Percentiles rank a stretch among this genome's conserved stretches.
phyloP scores from a whole-genome alignment of 1,140 invertebrate species.

The Aphelenchoides avenae region DNA sequence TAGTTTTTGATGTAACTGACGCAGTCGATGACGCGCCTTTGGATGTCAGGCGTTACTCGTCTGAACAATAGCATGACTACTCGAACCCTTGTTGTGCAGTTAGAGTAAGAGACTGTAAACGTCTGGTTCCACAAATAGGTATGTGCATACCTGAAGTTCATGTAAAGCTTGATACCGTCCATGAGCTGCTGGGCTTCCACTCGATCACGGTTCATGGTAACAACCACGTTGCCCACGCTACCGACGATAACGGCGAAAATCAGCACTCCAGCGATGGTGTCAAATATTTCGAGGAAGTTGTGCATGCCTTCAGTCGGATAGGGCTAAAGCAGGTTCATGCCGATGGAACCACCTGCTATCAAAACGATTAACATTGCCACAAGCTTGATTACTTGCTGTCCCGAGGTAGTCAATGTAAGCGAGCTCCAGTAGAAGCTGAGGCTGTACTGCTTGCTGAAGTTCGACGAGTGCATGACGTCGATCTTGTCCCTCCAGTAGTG shows the following conservation, averaged over 20 bases:
- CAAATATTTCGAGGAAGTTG: constrained; percentile 68
- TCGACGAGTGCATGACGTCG: constrained; percentile 31
- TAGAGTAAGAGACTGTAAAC: constrained; percentile 12
- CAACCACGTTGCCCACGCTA: constrained; percentile 89
- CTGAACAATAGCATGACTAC: too few species aligned
- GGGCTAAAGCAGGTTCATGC: constrained; percentile 32
- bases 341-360: too few species aligned
- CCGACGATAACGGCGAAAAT: constrained; percentile 80
- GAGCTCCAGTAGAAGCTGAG: constrained; percentile 94
- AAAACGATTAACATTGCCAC: background rate
- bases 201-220: constrained; percentile 86
- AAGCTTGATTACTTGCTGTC: constrained; percentile 59
- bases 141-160: constrained; percentile 68
- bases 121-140: background rate
- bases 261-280: constrained; percentile 79
- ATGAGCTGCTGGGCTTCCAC: constrained; percentile 88
- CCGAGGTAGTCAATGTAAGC: constrained; percentile 85
- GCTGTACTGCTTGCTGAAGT: constrained; percentile 59
- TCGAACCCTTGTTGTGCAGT: too few species aligned
- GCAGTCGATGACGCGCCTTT: constrained; percentile 62
- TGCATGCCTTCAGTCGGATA: constrained; percentile 34
- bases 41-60: constrained; percentile 35
- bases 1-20: constrained; percentile 42
- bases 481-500: constrained; percentile 26
- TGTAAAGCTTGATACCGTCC: constrained; percentile 91